These are phyloP conservation scores for Coelinius sp. DNA, from an alignment of 2,888 invertebrate species.

Conservation along the genomic window DNA sequence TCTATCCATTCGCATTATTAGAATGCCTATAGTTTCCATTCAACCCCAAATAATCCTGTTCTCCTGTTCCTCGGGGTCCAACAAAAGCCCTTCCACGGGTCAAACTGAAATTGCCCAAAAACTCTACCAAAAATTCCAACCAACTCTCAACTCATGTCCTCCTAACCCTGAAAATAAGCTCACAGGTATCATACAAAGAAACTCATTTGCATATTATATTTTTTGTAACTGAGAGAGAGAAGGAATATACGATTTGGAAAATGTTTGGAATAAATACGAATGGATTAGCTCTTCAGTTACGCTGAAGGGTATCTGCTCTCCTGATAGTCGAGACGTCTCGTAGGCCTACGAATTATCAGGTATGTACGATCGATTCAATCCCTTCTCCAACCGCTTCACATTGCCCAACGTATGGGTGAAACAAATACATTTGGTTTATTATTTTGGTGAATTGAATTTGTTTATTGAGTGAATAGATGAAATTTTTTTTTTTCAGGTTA, in stretches of 20 bases:
- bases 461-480: background rate
- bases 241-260: background rate
- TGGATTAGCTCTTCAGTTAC: background rate
- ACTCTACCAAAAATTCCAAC: constrained; percentile 44
- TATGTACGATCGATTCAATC: constrained; percentile 51
- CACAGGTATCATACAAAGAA: constrained; percentile 70
- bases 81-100: constrained; percentile 71
- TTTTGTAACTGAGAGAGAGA: background rate
- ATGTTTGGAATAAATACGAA: background rate
- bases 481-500: background rate
- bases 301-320: constrained; percentile 53
- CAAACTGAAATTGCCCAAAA: constrained; percentile 59
- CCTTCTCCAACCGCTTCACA: constrained; percentile 13
- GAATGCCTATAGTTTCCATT: background rate
- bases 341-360: constrained; percentile 69
- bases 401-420: background rate
- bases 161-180: constrained; percentile 68
- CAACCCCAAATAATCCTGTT: constrained; percentile 52
- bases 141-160: constrained; percentile 57
- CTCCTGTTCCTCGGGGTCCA: constrained; percentile 68
- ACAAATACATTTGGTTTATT: background rate
- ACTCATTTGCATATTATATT: constrained; percentile 68
- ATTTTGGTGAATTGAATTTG: no score
- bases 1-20: background rate
- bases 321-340: constrained; percentile 64